Base-by-base conservation (phyloP, 2,797 vertebrate species). In the Hydrocynus forskahlii region DNA sequence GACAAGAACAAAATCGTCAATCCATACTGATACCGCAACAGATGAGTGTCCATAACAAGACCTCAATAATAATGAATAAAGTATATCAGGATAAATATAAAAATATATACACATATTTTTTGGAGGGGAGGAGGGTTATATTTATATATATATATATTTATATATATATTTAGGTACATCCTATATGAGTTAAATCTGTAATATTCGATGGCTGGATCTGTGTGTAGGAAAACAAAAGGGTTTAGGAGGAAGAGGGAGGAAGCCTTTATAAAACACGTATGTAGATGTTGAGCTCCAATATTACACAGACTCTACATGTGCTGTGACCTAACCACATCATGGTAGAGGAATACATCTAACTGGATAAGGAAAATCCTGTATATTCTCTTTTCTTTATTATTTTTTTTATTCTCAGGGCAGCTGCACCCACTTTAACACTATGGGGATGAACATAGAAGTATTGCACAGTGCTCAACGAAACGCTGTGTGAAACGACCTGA, bases 381-480 rank as follows among this genome's bases (percentile, higher is more conserved):
- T 29, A n/a, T 38, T 54, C 14, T 62, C 40, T 83, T 86, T 52
- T 84, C 74, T 86, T 80, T 67, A 81, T 50, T 78, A 83, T 82
- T 86, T 84, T 64, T 57, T 79, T 71, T 67, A 17, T 29, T 57
- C 72, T 82, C 80, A 40, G 73, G 89, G 86, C 87, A 78, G 83
- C 81, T 80, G 86, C 87, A 80, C 88, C 91, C 89, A 88, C 82
- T 75, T 63, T 79, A 89, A 92, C 91, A 92, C 91, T 87, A 92
- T 77, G 89, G 91, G 88, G 88, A 93, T 93, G 90, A 85, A 94
- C 93, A 90, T 87, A 92, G 81, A 91, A 91, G 88, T 95, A 96
- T 96, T 97, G 96, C 98, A 99, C 98, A 97, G 97, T 97, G 97
- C 94, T 97, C 93, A 95, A 96, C 95, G 94, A 96, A 97, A 96